A percentile compares a stretch with the other conserved stretches of the same genome.
These are phyloP conservation scores for Aethes cnicana DNA, from an alignment of 2,888 invertebrate species.

Conservation along the genomic window DNA sequence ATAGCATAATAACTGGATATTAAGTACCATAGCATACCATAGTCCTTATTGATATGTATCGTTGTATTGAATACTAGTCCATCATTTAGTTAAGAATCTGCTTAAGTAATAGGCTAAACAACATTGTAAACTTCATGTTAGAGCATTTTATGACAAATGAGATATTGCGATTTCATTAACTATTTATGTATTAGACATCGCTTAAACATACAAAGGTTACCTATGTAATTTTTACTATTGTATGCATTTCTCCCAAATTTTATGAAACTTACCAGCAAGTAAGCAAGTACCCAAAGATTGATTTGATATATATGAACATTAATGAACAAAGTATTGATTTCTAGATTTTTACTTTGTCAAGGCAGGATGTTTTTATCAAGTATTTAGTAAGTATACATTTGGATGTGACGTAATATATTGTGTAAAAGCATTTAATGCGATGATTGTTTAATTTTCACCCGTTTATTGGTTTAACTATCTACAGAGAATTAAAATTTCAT, in stretches of 20 bases:
- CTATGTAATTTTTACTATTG: neutral
- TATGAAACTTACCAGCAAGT: slow-evolving; percentile 14
- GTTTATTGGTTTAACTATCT: neutral
- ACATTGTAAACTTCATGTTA: neutral
- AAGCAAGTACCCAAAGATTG: slow-evolving; percentile 24
- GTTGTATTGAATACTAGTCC: slow-evolving; percentile 70
- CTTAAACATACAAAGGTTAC: too few relatives aligned
- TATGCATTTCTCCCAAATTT: slow-evolving; percentile 1
- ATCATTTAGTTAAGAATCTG: slow-evolving; percentile 47
- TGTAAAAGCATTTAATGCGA: slow-evolving; percentile 20
- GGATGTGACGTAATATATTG: too few relatives aligned
- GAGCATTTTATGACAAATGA: slow-evolving; percentile 1
- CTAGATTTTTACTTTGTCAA: slow-evolving; percentile 13
- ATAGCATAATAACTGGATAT: too few relatives aligned
- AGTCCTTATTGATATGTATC: slow-evolving; percentile 39
- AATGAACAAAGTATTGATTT: slow-evolving; percentile 4
- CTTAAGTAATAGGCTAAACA: slow-evolving; percentile 7
- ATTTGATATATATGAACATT: too few relatives aligned
- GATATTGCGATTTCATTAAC: neutral
- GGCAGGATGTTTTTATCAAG: neutral
- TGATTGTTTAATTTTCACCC: slow-evolving; percentile 16
- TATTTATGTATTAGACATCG: neutral
- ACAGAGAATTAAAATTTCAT: neutral
- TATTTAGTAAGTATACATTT: slow-evolving; percentile 15
- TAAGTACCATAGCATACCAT: too few relatives aligned